These are phyloP conservation scores for Nasua narica DNA, from an alignment of 2,797 vertebrate genomes.

Conservation along the genomic window DNA sequence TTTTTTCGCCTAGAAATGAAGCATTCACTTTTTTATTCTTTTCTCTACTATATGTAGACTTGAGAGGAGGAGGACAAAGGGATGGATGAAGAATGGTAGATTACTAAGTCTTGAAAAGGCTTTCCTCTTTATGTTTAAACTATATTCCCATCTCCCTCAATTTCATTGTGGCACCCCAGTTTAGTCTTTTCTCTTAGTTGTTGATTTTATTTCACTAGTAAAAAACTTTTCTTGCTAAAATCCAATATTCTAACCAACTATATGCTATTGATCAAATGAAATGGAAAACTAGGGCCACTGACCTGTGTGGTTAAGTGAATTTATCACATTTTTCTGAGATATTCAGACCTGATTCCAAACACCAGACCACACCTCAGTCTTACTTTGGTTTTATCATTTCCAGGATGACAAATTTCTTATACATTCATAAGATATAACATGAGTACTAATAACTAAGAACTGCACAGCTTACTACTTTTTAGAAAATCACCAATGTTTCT, in stretches of 20 bases:
- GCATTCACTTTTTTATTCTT: background rate
- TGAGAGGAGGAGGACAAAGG: background rate
- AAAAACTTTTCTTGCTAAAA: background rate
- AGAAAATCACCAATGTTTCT: background rate
- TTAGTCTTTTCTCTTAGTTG: background rate
- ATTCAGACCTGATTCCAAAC: background rate
- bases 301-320: background rate
- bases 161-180: background rate
- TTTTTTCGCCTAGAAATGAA: background rate
- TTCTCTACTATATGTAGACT: background rate
- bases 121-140: background rate
- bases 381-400: background rate
- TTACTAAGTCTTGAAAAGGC: background rate
- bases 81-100: background rate
- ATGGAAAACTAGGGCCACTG: background rate
- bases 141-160: background rate
- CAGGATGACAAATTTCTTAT: background rate
- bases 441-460: background rate
- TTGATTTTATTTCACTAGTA: conserved; percentile 36
- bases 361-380: background rate
- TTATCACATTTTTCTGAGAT: background rate
- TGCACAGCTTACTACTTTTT: background rate
- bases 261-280: background rate
- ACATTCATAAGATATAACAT: background rate
- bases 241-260: background rate